Evolutionary conservation across 2,797 vertebrate genomes (phyloP).

Genomic region (Tinamus major): DNA sequence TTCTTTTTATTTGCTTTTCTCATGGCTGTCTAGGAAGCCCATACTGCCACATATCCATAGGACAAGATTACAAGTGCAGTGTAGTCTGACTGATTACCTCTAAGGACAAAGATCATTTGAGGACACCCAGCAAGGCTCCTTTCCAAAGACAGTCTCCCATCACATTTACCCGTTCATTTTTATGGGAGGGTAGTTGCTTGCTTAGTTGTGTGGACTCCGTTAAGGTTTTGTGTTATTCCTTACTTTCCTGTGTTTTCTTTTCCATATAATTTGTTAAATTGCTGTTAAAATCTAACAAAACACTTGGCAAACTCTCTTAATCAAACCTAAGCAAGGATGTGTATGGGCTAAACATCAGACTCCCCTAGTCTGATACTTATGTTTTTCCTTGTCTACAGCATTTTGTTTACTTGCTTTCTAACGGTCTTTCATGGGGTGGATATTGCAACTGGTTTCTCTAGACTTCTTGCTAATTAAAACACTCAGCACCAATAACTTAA

Average conservation of each 20-base stretch:
- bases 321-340: neutral
- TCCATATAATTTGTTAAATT: neutral
- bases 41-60: neutral
- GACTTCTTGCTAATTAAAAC: neutral
- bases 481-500: neutral
- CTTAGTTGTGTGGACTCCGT: neutral
- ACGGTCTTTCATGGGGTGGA: neutral
- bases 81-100: neutral
- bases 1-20: neutral
- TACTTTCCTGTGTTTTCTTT: neutral
- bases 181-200: neutral
- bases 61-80: neutral
- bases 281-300: neutral
- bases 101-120: neutral
- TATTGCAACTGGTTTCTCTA: neutral
- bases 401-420: neutral
- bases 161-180: neutral
- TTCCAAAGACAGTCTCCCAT: neutral
- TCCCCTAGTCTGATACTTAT: neutral
- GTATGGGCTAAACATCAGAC: neutral
- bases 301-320: neutral
- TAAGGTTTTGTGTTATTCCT: neutral
- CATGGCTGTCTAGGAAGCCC: neutral
- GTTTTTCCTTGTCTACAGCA: neutral
- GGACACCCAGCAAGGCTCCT: neutral